Conservation (phyloP, 2,797 vertebrate species). For the Bothrops alternatus region DNA sequence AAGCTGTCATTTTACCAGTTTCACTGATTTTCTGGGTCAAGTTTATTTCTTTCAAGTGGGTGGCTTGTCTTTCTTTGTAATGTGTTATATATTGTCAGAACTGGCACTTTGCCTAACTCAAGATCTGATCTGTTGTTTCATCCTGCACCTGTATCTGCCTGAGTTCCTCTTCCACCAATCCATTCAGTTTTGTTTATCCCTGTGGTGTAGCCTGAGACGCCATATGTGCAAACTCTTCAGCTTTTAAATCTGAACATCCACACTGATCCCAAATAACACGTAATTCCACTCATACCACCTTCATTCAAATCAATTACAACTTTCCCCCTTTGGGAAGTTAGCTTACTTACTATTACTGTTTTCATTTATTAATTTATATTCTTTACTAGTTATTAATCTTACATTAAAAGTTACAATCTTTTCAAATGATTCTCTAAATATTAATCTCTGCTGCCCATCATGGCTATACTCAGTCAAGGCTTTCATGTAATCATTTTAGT, state of each 20-base stretch:
- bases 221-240: background rate
- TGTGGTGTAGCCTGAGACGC: background rate
- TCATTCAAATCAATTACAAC: background rate
- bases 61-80: background rate
- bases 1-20: background rate
- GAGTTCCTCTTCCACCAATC: background rate
- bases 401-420: background rate
- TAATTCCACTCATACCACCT: background rate
- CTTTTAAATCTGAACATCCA: background rate
- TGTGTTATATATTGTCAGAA: background rate
- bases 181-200: background rate
- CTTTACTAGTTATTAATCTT: background rate
- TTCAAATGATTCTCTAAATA: background rate
- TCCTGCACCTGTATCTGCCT: background rate
- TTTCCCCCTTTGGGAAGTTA: background rate
- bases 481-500: background rate
- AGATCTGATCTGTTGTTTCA: background rate
- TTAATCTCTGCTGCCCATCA: background rate
- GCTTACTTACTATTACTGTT: background rate
- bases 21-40: background rate
- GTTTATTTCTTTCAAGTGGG: background rate
- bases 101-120: background rate
- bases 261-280: background rate
- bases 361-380: background rate
- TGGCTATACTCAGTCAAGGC: background rate